Evolutionary conservation across 1,140 invertebrate species (phyloP), one percentile per base, ranked within the genome.

Genomic region (Pristionchus pacificus): DNA sequence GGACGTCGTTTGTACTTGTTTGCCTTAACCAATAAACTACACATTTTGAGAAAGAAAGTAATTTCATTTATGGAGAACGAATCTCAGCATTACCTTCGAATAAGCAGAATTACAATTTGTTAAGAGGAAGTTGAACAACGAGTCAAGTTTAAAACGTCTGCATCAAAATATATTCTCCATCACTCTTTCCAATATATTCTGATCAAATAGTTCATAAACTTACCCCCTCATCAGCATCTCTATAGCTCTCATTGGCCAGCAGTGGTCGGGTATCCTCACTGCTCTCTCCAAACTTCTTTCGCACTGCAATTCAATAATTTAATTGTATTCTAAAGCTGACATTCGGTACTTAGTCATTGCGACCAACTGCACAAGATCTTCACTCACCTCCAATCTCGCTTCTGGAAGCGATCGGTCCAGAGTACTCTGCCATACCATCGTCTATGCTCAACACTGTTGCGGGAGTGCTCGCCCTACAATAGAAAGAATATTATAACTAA

Each of bases 1-100:
- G 71, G 55, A 14, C 71, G 60, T 10, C 71, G n/a, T 55, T 73
- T 61, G 31, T 73, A 73, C 27, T 73, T 73, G 27, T 68, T 73
- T 38, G 64, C 71, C 31, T 73, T 66, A 10, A 59, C 60, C 29
- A 64, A 55, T 2, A 32, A 49, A 1, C 59, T 55, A 13, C 64
- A 55, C n/a, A 49, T 33, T 31, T 24, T 3, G 25, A 15, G 30
- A 3, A 72, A 31, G 25, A 72, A 65, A 31, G 71, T 64, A n/a
- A 32, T 6, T 13, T 33, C 32, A 63, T 70, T 62, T 10, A 49
- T 70, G 2, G 60, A 57, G 15, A 28, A 70, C 30, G 57, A 60
- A 15, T 57, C 25, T 30, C 32, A 33, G 19, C 30, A 64, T 14
- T 57, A 63, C 55, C 33, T 65, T n/a, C 38, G 49, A 38, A 32